Percentiles rank a stretch among this genome's conserved stretches.
Evolutionary conservation across 2,113 vertebrate genomes (phyloP).

Genomic region (Pelecanoides urinatrix): DNA sequence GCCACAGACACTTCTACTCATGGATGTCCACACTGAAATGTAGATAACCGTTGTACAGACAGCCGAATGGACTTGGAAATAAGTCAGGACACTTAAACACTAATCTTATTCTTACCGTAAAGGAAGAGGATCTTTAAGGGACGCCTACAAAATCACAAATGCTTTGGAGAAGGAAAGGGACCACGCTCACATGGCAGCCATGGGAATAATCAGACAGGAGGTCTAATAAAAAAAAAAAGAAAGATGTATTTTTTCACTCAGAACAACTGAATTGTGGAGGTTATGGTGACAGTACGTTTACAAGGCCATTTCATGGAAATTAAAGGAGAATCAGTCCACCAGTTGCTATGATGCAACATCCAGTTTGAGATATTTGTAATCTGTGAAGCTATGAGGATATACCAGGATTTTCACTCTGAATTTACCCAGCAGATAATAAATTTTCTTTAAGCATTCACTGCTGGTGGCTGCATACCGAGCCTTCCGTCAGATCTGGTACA

Average conservation of each 20-base stretch:
- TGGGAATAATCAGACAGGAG: neutral
- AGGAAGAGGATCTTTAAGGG: neutral
- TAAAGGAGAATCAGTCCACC: neutral
- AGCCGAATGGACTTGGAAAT: neutral
- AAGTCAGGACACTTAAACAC: neutral
- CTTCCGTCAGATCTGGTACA: neutral
- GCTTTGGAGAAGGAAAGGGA: neutral
- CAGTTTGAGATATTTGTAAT: neutral
- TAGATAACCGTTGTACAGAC: neutral
- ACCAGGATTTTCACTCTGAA: neutral
- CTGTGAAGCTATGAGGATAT: neutral
- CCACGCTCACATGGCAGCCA: neutral
- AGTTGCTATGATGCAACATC: neutral
- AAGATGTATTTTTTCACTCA: neutral
- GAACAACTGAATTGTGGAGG: neutral
- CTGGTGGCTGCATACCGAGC: neutral
- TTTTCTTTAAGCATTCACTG: neutral
- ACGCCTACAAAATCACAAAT: neutral
- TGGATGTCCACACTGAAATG: neutral
- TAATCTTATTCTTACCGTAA: neutral
- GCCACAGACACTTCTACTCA: neutral
- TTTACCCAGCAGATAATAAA: neutral
- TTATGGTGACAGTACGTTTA: neutral
- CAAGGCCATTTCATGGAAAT: neutral
- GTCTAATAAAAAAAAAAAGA: neutral